Conservation (phyloP, 2,113 vertebrate species). For the Xenopus borealis region DNA sequence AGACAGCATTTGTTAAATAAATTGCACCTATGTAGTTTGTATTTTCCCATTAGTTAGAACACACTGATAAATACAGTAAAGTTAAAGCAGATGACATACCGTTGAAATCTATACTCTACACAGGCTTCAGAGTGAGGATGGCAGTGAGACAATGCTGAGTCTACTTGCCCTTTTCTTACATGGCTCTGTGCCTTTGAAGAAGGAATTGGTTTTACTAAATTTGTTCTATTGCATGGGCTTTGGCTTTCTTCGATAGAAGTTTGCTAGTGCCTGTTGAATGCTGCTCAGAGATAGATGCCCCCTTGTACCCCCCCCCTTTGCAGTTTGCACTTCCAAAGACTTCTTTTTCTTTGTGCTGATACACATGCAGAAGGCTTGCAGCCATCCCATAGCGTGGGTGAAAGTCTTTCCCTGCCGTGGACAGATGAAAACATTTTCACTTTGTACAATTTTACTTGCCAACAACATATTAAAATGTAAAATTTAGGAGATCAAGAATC, state of each 20-base stretch:
- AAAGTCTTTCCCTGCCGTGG: neutral
- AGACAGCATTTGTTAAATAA: neutral
- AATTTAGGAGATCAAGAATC: no score
- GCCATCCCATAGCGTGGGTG: no score
- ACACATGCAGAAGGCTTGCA: neutral
- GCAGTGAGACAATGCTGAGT: slow-evolving; percentile 43
- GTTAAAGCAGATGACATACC: slow-evolving; percentile 28
- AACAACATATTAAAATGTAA: no score
- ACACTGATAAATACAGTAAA: slow-evolving; percentile 18
- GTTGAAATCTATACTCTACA: slow-evolving; percentile 9
- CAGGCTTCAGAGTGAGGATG: slow-evolving; percentile 11
- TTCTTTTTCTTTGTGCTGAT: slow-evolving; percentile 31
- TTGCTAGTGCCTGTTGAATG: slow-evolving; percentile 28
- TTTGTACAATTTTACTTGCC: no score
- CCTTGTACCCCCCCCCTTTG: slow-evolving; percentile 17
- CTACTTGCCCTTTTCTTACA: slow-evolving; percentile 24
- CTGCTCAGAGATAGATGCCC: slow-evolving; percentile 37
- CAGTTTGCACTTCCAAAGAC: slow-evolving; percentile 8
- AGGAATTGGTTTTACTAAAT: slow-evolving; percentile 30
- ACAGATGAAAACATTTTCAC: no score
- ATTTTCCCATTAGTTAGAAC: neutral
- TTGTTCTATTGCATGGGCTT: slow-evolving; percentile 36
- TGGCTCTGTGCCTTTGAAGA: slow-evolving; percentile 38
- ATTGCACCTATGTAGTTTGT: no score
- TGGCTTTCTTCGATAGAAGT: slow-evolving; percentile 40